Percentiles rank a stretch among this genome's conserved stretches.
phyloP scores from a whole-genome alignment of 2,888 invertebrate species.

The Xylota sylvarum region DNA sequence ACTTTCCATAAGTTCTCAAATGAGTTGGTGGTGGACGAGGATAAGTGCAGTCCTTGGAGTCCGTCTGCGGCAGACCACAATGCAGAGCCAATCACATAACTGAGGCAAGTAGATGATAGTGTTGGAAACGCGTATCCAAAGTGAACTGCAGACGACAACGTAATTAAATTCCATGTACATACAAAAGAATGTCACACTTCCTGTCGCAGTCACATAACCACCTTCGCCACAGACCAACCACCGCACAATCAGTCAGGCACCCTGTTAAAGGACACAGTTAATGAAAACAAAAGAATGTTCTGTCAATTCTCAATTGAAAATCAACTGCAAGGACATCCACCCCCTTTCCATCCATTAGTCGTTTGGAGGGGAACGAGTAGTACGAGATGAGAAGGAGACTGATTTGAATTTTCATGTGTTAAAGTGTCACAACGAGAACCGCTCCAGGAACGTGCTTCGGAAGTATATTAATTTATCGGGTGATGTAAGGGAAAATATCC shows the following conservation, averaged over 20 bases:
- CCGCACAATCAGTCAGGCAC: conserved; percentile 1
- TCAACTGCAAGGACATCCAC: conserved; percentile 11
- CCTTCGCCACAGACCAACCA: background rate
- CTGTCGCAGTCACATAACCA: background rate
- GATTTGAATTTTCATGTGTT: conserved; percentile 68
- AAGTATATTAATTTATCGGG: conserved; percentile 66
- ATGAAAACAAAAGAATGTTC: conserved; percentile 42
- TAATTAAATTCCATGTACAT: conserved; percentile 25
- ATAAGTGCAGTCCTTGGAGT: background rate
- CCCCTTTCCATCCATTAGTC: background rate
- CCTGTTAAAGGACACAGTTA: conserved; percentile 15
- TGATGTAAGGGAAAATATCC: conserved; percentile 41
- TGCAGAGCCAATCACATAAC: conserved; percentile 9
- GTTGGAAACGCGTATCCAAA: background rate
- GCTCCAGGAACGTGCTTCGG: conserved; percentile 33
- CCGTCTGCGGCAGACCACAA: conserved; percentile 25
- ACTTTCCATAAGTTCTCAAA: conserved; percentile 21
- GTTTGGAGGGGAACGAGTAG: background rate
- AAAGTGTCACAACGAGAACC: conserved; percentile 40
- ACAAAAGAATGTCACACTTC: conserved; percentile 26
- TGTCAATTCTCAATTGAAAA: conserved; percentile 13
- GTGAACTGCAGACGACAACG: conserved; percentile 18
- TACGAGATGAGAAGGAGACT: conserved; percentile 9
- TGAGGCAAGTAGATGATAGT: background rate
- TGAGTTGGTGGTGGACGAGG: background rate